These are phyloP conservation scores for Xestia xanthographa DNA, from an alignment of 2,888 invertebrate species.

Conservation along the genomic window DNA sequence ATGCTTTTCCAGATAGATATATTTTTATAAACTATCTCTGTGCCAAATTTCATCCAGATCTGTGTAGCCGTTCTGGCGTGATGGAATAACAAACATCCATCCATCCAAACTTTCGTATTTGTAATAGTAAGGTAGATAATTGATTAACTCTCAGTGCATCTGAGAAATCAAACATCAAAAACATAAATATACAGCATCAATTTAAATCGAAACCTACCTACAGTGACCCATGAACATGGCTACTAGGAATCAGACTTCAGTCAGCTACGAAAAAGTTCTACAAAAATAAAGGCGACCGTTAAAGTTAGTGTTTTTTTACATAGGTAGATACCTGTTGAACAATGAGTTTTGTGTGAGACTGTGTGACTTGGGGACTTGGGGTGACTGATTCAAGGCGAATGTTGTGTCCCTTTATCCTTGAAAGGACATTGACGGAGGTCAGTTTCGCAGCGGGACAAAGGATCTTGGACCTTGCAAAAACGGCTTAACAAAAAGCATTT, in stretches of 20 bases:
- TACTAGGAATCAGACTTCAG: neutral
- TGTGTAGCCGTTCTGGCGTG: neutral
- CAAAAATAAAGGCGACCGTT: neutral
- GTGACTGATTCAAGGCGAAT: constrained; percentile 21
- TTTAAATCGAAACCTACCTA: too few species aligned
- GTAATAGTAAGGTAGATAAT: neutral
- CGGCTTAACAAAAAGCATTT: neutral
- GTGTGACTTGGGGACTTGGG: constrained; percentile 24
- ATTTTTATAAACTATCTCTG: neutral
- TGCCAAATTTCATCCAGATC: neutral
- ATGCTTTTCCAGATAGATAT: neutral
- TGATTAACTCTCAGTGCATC: neutral
- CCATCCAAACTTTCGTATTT: neutral
- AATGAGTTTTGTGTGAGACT: constrained; percentile 1
- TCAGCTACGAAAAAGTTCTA: neutral
- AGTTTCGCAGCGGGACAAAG: constrained; percentile 20
- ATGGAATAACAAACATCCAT: neutral
- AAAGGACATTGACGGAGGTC: constrained; percentile 42
- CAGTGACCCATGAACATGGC: neutral
- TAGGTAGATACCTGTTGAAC: neutral
- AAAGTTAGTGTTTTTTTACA: constrained; percentile 1
- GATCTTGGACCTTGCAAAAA: constrained; percentile 13
- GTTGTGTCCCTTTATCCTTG: constrained; percentile 38
- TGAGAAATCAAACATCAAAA: neutral
- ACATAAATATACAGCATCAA: neutral